Evolutionary conservation across 2,113 vertebrate species (phyloP).

Genomic region (Cromileptes altivelis): DNA sequence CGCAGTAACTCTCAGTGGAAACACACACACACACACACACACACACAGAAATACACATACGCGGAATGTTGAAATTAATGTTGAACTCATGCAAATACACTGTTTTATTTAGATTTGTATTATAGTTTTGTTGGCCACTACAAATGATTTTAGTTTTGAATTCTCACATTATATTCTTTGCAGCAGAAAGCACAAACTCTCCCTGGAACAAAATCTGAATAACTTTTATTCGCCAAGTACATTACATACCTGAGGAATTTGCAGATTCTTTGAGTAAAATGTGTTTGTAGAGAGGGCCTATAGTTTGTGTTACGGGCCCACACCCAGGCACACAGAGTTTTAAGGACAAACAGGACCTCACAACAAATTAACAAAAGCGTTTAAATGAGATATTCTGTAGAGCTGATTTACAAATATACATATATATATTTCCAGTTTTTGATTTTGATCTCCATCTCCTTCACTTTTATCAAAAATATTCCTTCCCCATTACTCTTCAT

Average conservation of each 20-base stretch:
- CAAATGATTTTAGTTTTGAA: conserved; percentile 3
- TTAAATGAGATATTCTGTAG: background rate
- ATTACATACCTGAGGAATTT: conserved; percentile 42
- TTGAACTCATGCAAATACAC: conserved; percentile 22
- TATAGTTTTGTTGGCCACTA: conserved; percentile 4
- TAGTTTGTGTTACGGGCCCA: background rate
- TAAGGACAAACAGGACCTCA: background rate
- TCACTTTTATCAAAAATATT: background rate
- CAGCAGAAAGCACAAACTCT: conserved; percentile 6
- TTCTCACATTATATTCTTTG: conserved; percentile 1
- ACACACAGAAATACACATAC: conserved; percentile 8
- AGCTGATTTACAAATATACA: background rate
- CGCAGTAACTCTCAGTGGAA: conserved; percentile 55
- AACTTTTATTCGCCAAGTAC: conserved; percentile 17
- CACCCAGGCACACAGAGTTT: conserved; percentile 1
- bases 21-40: conserved; percentile 8
- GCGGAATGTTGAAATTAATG: conserved; percentile 28
- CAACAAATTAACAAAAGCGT: background rate
- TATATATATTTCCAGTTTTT: background rate
- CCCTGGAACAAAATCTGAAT: conserved; percentile 16
- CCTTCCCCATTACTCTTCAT: background rate
- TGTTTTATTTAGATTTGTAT: conserved; percentile 21
- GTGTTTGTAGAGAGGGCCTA: background rate
- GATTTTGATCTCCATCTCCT: background rate
- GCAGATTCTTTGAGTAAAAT: background rate